Percentiles rank a stretch among this genome's conserved stretches.
Conservation (phyloP, 2,888 invertebrate genomes). For the Philereme vetulata region DNA sequence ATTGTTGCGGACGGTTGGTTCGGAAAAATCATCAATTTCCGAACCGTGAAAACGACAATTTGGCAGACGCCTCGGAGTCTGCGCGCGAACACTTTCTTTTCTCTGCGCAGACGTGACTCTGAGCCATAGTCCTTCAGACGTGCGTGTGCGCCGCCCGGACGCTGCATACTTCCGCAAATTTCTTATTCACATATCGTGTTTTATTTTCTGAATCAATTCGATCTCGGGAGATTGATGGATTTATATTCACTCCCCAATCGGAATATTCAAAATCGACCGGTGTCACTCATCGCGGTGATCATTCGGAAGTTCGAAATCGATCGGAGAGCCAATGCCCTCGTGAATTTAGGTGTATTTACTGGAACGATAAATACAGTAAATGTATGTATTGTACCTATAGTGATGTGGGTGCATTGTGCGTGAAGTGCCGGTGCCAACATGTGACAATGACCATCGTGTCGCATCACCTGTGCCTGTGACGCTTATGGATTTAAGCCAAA, state of each 20-base stretch:
- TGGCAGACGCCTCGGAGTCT: conserved; percentile 82
- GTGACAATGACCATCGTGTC: conserved; percentile 72
- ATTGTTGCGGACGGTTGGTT: conserved; percentile 61
- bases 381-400: conserved; percentile 48
- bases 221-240: conserved; percentile 45
- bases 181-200: conserved; percentile 46
- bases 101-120: conserved; percentile 70
- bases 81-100: conserved; percentile 80
- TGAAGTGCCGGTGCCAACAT: conserved; percentile 55
- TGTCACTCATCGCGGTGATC: conserved; percentile 49
- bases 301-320: conserved; percentile 54
- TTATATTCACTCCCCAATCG: conserved; percentile 44
- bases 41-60: conserved; percentile 76
- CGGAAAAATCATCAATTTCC: conserved; percentile 73
- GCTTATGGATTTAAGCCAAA: conserved; percentile 75
- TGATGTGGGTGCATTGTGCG: conserved; percentile 61
- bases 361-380: conserved; percentile 40
- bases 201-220: conserved; percentile 43
- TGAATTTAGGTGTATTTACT: conserved; percentile 48
- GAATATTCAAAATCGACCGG: conserved; percentile 43
- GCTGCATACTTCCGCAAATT: conserved; percentile 44
- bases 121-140: conserved; percentile 65
- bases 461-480: conserved; percentile 68
- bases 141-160: conserved; percentile 66
- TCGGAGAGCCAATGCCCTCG: conserved; percentile 56